These are phyloP conservation scores for Holocentrus rufus DNA, from an alignment of 2,797 vertebrate species.

Conservation along the genomic window DNA sequence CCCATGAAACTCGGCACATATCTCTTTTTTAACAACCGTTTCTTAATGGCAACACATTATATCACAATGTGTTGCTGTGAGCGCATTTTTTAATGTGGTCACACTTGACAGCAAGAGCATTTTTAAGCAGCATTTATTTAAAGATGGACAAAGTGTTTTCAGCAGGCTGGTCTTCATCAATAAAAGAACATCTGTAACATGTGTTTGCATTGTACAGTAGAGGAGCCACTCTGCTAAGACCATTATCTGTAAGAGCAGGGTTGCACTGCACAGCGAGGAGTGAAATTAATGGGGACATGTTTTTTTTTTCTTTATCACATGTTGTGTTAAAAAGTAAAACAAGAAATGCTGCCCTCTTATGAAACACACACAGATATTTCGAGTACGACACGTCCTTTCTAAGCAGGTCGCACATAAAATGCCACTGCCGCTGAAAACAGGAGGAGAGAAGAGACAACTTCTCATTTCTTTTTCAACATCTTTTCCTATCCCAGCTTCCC, in stretches of 20 bases:
- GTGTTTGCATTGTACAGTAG: too few species aligned
- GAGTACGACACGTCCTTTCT: background rate
- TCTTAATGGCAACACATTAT: slow-evolving; percentile 18
- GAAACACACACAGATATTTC: background rate
- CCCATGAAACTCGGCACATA: background rate
- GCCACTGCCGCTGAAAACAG: background rate
- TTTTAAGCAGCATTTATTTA: background rate
- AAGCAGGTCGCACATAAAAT: too few species aligned
- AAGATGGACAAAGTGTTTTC: too few species aligned
- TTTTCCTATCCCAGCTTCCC: slow-evolving; percentile 5
- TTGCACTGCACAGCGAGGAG: too few species aligned
- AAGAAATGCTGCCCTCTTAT: background rate
- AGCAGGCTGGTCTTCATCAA: background rate
- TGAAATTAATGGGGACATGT: too few species aligned
- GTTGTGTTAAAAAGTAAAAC: slow-evolving; percentile 10
- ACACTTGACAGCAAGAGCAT: slow-evolving; percentile 8
- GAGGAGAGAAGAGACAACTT: background rate
- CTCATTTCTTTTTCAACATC: background rate
- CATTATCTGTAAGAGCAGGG: too few species aligned
- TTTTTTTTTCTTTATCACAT: background rate
- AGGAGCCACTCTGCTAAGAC: too few species aligned
- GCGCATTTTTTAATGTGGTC: slow-evolving; percentile 25
- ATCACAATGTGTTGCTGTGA: slow-evolving; percentile 8
- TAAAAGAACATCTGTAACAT: background rate
- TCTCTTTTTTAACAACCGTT: slow-evolving; percentile 33